Conservation (phyloP, 2,888 invertebrate species). For the Cephus sareptanus region DNA sequence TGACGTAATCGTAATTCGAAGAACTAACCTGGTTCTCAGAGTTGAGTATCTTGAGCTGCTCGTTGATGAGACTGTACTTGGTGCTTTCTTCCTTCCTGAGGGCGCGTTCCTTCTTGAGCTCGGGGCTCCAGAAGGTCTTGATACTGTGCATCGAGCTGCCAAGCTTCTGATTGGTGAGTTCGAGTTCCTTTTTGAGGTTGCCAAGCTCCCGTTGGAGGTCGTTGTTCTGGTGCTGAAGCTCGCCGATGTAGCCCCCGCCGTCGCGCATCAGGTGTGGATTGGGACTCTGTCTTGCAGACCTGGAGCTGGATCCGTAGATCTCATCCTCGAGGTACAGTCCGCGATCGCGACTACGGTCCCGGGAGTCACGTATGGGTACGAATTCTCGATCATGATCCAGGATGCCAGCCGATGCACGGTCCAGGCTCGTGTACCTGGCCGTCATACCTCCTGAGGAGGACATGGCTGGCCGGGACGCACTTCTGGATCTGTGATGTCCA, state of each 20-base stretch:
- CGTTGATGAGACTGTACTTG: slow-evolving; percentile 95
- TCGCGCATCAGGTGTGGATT: slow-evolving; percentile 73
- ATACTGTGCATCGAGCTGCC: slow-evolving; percentile 99
- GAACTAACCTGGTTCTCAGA: slow-evolving; percentile 91
- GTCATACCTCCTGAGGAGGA: slow-evolving; percentile 64
- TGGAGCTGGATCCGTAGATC: slow-evolving; percentile 74
- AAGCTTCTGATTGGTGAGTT: slow-evolving; percentile 96
- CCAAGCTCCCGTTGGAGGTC: slow-evolving; percentile 93
- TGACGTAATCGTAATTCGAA: background rate
- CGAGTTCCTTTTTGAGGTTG: slow-evolving; percentile 92
- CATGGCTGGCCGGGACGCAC: slow-evolving; percentile 79
- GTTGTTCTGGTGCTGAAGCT: slow-evolving; percentile 92
- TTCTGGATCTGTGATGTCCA: slow-evolving; percentile 81
- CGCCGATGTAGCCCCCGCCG: slow-evolving; percentile 81
- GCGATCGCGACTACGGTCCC: slow-evolving; percentile 75
- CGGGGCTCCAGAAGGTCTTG: slow-evolving; percentile 99
- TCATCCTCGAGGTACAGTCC: slow-evolving; percentile 76
- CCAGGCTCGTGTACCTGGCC: slow-evolving; percentile 77
- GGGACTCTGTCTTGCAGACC: slow-evolving; percentile 78
- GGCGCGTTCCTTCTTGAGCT: slow-evolving; percentile 97
- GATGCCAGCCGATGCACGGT: slow-evolving; percentile 73
- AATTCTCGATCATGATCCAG: slow-evolving; percentile 88
- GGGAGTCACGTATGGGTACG: slow-evolving; percentile 83
- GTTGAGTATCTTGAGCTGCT: slow-evolving; percentile 95
- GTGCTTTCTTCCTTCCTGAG: slow-evolving; percentile 97